A percentile compares a stretch with the other conserved stretches of the same genome.
phyloP scores from a whole-genome alignment of 2,888 invertebrate species.

The Dynastes hyllus region DNA sequence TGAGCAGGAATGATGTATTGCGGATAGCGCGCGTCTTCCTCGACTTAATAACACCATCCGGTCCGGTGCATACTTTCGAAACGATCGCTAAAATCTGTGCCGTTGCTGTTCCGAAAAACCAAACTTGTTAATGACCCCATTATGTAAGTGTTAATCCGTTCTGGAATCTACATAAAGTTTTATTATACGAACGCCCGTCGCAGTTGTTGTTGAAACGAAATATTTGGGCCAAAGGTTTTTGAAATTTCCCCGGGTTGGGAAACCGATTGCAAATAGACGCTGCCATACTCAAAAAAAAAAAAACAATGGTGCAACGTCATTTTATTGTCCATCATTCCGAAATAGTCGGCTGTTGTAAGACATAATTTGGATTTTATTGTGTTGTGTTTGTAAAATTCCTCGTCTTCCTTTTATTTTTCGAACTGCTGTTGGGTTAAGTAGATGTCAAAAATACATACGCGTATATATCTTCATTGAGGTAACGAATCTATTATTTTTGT shows the following conservation, averaged over 20 bases:
- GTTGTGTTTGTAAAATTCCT: slow-evolving; percentile 6
- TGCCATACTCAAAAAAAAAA: not conserved
- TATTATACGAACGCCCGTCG: not conserved
- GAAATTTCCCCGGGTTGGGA: no score
- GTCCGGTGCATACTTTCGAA: not conserved
- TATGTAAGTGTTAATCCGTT: slow-evolving; percentile 30
- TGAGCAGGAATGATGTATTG: not conserved
- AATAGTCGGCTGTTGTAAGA: slow-evolving; percentile 1
- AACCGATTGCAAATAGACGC: slow-evolving; percentile 3
- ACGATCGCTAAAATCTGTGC: not conserved
- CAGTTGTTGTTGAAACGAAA: not conserved
- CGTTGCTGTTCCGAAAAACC: not conserved
- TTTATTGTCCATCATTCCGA: not conserved
- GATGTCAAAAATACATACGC: no score
- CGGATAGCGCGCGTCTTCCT: not conserved
- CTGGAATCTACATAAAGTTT: slow-evolving; percentile 34
- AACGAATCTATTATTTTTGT: no score
- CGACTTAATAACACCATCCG: not conserved
- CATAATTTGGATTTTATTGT: slow-evolving; percentile 4
- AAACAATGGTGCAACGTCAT: slow-evolving; percentile 18
- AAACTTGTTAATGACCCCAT: slow-evolving; percentile 35
- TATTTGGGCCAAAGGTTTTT: no score
- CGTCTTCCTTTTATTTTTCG: not conserved
- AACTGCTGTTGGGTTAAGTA: no score
- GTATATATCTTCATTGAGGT: no score